Evolutionary conservation across 2,113 vertebrate species (phyloP).

Genomic region (Syngnathoides biaculeatus): DNA sequence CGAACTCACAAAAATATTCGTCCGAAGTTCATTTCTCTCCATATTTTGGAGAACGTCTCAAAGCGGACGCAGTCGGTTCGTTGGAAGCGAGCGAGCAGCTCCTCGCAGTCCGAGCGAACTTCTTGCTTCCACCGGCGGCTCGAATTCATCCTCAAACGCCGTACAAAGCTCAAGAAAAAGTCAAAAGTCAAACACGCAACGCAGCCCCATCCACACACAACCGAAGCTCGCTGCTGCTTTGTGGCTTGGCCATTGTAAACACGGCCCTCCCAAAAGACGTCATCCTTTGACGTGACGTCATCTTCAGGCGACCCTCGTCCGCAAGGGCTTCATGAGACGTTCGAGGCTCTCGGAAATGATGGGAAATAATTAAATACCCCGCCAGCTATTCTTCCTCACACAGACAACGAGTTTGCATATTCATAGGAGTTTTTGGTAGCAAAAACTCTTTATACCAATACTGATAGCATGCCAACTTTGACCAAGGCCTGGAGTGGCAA

Average conservation of each 20-base stretch:
- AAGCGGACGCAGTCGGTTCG: slow-evolving; percentile 81
- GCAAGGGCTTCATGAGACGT: neutral
- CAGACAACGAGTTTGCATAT: no score
- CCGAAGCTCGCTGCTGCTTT: neutral
- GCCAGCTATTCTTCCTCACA: no score
- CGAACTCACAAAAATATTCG: slow-evolving; percentile 79
- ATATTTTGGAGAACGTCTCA: slow-evolving; percentile 80
- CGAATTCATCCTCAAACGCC: slow-evolving; percentile 27
- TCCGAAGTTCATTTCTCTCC: slow-evolving; percentile 83
- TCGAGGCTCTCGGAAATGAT: neutral
- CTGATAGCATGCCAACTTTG: no score
- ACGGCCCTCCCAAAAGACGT: neutral
- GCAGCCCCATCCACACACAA: neutral
- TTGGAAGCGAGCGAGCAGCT: slow-evolving; percentile 82
- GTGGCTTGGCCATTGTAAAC: neutral
- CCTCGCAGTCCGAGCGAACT: slow-evolving; percentile 78
- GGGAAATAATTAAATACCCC: neutral
- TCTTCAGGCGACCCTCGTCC: neutral
- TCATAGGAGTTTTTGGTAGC: no score
- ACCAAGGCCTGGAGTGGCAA: no score
- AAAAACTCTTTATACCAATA: no score
- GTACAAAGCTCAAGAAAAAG: neutral
- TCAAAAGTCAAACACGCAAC: neutral
- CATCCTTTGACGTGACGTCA: neutral
- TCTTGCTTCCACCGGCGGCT: slow-evolving; percentile 25